Conservation (phyloP, 2,113 vertebrate species). For the Phasianus colchicus region DNA sequence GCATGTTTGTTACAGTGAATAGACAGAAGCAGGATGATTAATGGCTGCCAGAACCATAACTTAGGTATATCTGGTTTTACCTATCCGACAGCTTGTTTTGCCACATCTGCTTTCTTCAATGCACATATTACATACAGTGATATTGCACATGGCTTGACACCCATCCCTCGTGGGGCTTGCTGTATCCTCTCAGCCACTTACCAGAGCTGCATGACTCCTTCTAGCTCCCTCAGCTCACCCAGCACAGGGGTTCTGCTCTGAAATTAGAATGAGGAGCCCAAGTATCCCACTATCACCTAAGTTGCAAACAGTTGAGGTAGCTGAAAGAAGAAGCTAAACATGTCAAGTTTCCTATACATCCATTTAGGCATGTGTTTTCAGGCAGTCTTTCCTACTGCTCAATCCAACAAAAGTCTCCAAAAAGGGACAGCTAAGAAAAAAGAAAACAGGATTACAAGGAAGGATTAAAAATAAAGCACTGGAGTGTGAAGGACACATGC, state of each 20-base stretch:
- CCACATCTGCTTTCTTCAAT: background rate
- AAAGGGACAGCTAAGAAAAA: background rate
- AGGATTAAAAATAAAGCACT: background rate
- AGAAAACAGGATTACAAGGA: background rate
- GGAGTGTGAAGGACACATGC: background rate
- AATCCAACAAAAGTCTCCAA: background rate
- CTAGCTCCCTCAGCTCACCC: background rate
- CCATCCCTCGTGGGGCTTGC: accelerated
- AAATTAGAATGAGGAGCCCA: background rate
- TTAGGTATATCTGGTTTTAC: background rate
- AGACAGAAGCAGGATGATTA: background rate
- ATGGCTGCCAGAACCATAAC: background rate
- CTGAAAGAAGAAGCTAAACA: background rate
- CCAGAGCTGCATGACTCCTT: background rate
- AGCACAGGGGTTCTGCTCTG: background rate
- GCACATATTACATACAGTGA: background rate
- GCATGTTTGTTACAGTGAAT: background rate
- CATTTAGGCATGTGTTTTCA: background rate
- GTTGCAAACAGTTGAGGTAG: background rate
- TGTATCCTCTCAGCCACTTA: background rate
- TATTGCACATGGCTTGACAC: background rate
- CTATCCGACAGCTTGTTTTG: background rate
- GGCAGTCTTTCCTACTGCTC: background rate
- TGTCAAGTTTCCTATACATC: background rate
- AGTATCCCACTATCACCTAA: background rate